These are phyloP conservation scores for Acropora yongei DNA, from an alignment of 64 coral and sea anemone genomes.

Conservation along the genomic window DNA sequence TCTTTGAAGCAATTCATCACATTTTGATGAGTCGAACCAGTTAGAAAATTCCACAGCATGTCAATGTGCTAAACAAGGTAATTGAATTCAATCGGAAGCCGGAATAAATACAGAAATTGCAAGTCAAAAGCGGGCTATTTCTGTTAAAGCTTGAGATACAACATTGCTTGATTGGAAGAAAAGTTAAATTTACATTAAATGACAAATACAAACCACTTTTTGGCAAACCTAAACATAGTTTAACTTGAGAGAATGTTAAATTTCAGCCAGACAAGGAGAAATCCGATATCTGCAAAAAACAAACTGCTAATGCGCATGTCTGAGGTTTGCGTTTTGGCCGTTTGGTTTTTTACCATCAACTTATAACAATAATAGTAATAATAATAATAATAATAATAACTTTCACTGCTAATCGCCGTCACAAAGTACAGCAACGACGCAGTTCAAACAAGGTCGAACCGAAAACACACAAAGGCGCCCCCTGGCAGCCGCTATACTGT, in stretches of 20 bases:
- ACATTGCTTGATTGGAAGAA: not conserved
- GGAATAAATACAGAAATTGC: not conserved
- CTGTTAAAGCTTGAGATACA: not conserved
- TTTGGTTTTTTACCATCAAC: not conserved
- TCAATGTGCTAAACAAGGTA: not conserved
- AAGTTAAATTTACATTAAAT: slow-evolving; percentile 11
- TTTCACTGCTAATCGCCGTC: too few relatives aligned
- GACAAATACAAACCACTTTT: slow-evolving; percentile 4
- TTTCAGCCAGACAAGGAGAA: not conserved
- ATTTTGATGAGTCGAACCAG: not conserved
- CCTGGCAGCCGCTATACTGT: too few relatives aligned
- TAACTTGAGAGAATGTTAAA: not conserved
- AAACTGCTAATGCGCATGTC: not conserved
- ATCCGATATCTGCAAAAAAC: slow-evolving; percentile 2
- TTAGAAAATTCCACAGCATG: not conserved
- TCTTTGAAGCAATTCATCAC: slow-evolving; percentile 4
- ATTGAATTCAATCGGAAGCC: not conserved
- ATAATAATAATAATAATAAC: too few relatives aligned
- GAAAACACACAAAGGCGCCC: too few relatives aligned
- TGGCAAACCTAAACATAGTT: not conserved
- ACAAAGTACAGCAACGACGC: too few relatives aligned
- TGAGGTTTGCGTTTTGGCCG: not conserved
- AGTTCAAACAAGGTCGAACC: too few relatives aligned
- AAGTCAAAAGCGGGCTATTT: slow-evolving; percentile 2
- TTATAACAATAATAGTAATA: not conserved